Percentiles rank a stretch among this genome's conserved stretches.
Evolutionary conservation across 2,888 invertebrate genomes (phyloP).

Genomic region (Seira musarum): DNA sequence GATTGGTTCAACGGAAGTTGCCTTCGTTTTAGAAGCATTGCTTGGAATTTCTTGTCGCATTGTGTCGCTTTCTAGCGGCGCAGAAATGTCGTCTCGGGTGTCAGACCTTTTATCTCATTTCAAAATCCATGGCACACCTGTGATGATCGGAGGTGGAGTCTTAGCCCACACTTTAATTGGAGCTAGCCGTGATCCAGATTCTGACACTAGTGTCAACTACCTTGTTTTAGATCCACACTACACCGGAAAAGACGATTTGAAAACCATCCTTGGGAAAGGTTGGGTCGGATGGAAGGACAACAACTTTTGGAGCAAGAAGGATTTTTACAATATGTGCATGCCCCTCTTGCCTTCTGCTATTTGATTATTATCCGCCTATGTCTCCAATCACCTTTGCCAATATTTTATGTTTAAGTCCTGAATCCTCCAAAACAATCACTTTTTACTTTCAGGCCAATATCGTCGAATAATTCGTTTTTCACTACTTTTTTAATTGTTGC

Average conservation of each 20-base stretch:
- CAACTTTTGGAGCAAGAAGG: conserved; percentile 95
- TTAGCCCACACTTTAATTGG: conserved; percentile 98
- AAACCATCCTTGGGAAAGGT: conserved; percentile 84
- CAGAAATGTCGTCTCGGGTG: conserved; percentile 78
- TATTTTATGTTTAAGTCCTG: background rate
- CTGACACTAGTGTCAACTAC: conserved; percentile 87
- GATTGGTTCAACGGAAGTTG: conserved; percentile 99
- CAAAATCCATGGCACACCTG: conserved; percentile 91
- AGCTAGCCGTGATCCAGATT: conserved; percentile 81
- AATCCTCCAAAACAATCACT: conserved; percentile 4
- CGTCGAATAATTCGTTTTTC: too few species aligned
- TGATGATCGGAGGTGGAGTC: conserved; percentile 99
- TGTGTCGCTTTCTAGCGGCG: conserved; percentile 87
- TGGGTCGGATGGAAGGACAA: conserved; percentile 98
- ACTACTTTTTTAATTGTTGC: too few species aligned
- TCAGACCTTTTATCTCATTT: conserved; percentile 92
- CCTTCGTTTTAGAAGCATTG: conserved; percentile 89
- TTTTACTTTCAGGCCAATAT: too few species aligned
- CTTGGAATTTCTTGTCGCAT: conserved; percentile 84
- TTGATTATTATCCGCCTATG: conserved; percentile 64
- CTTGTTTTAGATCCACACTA: conserved; percentile 99
- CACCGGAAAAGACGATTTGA: conserved; percentile 88
- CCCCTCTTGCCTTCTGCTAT: conserved; percentile 80
- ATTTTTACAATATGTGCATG: conserved; percentile 97
- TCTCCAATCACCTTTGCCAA: too few species aligned